Evolutionary conservation across 2,888 invertebrate species (phyloP).

Genomic region (Proisotoma minuta): DNA sequence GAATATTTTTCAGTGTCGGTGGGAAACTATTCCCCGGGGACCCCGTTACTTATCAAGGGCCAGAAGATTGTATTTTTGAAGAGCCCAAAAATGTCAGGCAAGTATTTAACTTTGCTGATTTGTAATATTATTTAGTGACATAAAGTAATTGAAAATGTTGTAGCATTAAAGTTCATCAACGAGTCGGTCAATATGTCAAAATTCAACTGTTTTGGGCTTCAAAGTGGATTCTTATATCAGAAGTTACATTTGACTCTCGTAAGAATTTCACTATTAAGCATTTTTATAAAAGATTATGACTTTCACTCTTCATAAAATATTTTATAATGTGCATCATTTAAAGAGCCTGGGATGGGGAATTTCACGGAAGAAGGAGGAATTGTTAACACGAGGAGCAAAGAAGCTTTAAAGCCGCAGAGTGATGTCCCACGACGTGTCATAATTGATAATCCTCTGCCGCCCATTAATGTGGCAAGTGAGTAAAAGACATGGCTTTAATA

Average conservation of each 20-base stretch:
- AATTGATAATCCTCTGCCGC: slow-evolving; percentile 24
- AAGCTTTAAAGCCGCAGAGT: slow-evolving; percentile 28
- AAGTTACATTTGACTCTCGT: slow-evolving; percentile 80
- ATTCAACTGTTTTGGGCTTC: slow-evolving; percentile 72
- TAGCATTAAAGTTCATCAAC: slow-evolving; percentile 72
- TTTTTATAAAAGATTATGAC: neutral
- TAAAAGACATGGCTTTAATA: neutral
- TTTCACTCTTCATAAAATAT: neutral
- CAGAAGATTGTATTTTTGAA: slow-evolving; percentile 74
- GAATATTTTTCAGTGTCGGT: slow-evolving; percentile 74
- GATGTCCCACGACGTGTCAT: slow-evolving; percentile 37
- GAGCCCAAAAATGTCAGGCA: slow-evolving; percentile 75
- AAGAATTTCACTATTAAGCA: slow-evolving; percentile 48
- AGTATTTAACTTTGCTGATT: too few species aligned
- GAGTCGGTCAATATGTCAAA: slow-evolving; percentile 75
- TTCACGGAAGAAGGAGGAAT: slow-evolving; percentile 29
- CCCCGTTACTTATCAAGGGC: slow-evolving; percentile 64
- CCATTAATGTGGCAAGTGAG: slow-evolving; percentile 41
- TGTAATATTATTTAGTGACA: too few species aligned
- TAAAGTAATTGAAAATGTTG: too few species aligned
- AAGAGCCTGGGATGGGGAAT: slow-evolving; percentile 35
- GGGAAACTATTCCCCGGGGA: slow-evolving; percentile 72
- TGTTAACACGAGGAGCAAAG: neutral
- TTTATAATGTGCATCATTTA: neutral
- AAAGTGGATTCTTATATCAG: slow-evolving; percentile 84